Evolutionary conservation across 2,113 vertebrate species (phyloP).

Genomic region (Scomber scombrus): DNA sequence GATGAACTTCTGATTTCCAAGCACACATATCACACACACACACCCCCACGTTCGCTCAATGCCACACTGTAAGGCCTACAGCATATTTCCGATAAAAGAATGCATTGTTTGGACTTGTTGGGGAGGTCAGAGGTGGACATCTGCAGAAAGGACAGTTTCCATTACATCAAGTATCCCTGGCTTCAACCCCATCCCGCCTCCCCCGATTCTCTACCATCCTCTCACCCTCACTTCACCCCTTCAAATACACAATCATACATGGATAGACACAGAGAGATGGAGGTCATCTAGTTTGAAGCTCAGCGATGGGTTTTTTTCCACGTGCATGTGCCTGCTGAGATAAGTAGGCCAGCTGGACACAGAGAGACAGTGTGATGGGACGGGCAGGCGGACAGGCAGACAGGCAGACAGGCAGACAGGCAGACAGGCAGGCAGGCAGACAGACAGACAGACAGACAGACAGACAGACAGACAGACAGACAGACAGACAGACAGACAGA

Average conservation of each 20-base stretch:
- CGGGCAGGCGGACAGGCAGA: neutral
- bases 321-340: constrained; percentile 8
- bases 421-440: too few species aligned
- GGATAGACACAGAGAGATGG: neutral
- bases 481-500: too few species aligned
- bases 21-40: constrained; percentile 29
- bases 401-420: too few species aligned
- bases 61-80: constrained; percentile 46
- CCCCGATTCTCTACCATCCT: neutral
- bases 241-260: neutral
- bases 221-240: constrained; percentile 36
- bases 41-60: constrained; percentile 21
- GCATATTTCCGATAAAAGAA: constrained; percentile 50
- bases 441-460: too few species aligned
- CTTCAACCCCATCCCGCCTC: neutral
- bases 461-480: neutral
- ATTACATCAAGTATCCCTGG: constrained; percentile 57
- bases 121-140: constrained; percentile 69
- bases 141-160: constrained; percentile 69
- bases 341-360: constrained; percentile 1
- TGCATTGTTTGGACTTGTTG: constrained; percentile 59
- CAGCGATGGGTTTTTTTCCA: neutral
- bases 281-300: neutral
- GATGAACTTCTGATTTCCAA: constrained; percentile 55
- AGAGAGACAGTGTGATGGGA: neutral